Evolutionary conservation across 1,140 invertebrate genomes (phyloP), one percentile per base, ranked within the genome.

Genomic region (Nixonia krombeini): DNA sequence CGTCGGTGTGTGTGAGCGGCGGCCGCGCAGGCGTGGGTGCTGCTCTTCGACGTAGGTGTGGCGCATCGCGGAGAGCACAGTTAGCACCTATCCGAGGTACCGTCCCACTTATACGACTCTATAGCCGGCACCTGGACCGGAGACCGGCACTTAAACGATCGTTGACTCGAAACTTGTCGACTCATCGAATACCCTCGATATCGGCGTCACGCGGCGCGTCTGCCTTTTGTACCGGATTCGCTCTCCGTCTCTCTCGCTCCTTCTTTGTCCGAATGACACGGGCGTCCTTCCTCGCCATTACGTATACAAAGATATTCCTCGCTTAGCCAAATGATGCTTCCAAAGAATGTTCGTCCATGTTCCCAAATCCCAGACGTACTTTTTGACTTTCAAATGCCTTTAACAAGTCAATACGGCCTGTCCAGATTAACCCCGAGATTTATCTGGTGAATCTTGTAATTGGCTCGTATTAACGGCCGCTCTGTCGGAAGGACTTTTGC

Each of bases 141-240:
- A 50, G 52, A 42, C 58, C 46, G 37, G 63, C 52, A 70, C 71
- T 76, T 70, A 73, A 74, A 70, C 74, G 73, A 74, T 71, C 71
- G 71, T 76, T 74, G 76, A 73, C 68, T 66, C 64, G 63, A 63
- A 64, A 70, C 55, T 64, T 64, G 59, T 64, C 66, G 66, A 70
- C 55, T 70, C 66, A 62, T 68, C 65, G 47, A 68, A 62, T 57
- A 70, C 64, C 58, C 59, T 53, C 58, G 66, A 70, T 70, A 70
- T 64, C 73, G 66, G 42, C 62, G 37, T 67, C 62, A 65, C 47
- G 62, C 45, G 40, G 59, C 46, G 58, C 46, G 51, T 47, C 46
- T 56, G 50, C 59, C 35, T 42, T 51, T 64, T 56, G 6, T 56
- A 38, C 31, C 40, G 53, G 56, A 53, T 37, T n/a, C 50, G 49